Evolutionary conservation across 2,888 invertebrate species (phyloP).

Genomic region (Ophioninae sp.): DNA sequence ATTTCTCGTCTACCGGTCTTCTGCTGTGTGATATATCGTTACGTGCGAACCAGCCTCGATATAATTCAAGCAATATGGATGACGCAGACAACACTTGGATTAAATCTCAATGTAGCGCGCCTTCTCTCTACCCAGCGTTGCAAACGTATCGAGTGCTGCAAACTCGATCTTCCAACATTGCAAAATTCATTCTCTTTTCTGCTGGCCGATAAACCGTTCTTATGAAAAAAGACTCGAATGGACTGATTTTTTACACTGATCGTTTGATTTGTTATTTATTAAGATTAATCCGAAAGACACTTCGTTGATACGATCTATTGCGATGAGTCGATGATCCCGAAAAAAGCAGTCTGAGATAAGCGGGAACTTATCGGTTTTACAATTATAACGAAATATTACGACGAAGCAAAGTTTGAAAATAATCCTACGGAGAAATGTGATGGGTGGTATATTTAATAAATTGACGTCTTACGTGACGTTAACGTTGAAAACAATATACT

Average conservation of each 20-base stretch:
- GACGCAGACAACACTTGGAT: constrained; percentile 5
- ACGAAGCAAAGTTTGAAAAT: not conserved
- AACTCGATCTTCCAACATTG: no score
- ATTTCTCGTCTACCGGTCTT: constrained; percentile 24
- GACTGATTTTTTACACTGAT: no score
- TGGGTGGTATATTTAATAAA: not conserved
- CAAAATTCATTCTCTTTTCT: no score
- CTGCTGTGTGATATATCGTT: constrained; percentile 1
- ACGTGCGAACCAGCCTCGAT: constrained; percentile 18
- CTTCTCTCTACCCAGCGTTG: not conserved
- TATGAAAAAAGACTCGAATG: no score
- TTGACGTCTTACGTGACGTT: not conserved
- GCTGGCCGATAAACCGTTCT: no score
- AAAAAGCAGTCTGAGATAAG: not conserved
- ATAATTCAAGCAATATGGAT: constrained; percentile 32
- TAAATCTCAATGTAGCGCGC: constrained; percentile 4
- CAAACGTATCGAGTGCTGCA: not conserved
- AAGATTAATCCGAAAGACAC: no score
- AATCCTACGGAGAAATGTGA: not conserved
- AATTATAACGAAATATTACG: not conserved
- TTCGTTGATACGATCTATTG: not conserved
- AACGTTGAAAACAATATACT: not conserved
- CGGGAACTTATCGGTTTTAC: not conserved
- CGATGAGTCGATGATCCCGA: not conserved
- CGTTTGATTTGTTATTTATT: no score